Percentiles rank a stretch among this genome's conserved stretches.
phyloP scores from a whole-genome alignment of 2,113 vertebrate species.

The Cyanocitta stelleri region DNA sequence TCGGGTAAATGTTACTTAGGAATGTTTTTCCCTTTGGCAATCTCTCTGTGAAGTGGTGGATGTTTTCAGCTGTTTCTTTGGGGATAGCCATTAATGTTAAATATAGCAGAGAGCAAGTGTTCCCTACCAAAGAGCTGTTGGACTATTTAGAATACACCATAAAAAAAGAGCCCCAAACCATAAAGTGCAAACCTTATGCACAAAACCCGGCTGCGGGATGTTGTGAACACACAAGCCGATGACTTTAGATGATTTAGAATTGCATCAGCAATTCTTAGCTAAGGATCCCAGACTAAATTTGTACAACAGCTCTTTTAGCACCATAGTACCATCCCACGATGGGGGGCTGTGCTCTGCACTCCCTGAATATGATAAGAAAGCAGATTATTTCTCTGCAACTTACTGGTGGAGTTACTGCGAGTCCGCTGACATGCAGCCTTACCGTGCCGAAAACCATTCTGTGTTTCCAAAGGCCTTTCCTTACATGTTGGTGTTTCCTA shows the following conservation, averaged over 20 bases:
- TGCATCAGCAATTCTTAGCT: not conserved
- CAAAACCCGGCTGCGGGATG: not conserved
- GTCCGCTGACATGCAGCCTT: conserved; percentile 71
- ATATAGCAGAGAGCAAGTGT: not conserved
- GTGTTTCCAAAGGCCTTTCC: conserved; percentile 64
- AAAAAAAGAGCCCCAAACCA: not conserved
- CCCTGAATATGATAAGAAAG: not conserved
- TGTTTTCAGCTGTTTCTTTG: not conserved
- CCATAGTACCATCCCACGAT: rapidly evolving
- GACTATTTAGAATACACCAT: not conserved
- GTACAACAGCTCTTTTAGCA: not conserved
- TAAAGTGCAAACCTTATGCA: not conserved
- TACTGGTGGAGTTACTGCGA: conserved; percentile 86
- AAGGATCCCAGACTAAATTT: not conserved
- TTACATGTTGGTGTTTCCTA: conserved; percentile 73
- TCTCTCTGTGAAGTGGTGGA: not conserved
- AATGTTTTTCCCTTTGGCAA: not conserved
- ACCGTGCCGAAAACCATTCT: conserved; percentile 54
- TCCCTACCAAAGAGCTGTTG: not conserved
- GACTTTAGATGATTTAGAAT: not conserved
- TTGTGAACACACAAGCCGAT: not conserved
- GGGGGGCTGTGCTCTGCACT: not conserved
- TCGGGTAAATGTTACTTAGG: not conserved
- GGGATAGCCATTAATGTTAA: not conserved
- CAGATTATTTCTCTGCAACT: conserved; percentile 24